Evolutionary conservation across 2,888 invertebrate genomes (phyloP), one percentile per base, ranked within the genome.

Genomic region (Leuctra nigra): DNA sequence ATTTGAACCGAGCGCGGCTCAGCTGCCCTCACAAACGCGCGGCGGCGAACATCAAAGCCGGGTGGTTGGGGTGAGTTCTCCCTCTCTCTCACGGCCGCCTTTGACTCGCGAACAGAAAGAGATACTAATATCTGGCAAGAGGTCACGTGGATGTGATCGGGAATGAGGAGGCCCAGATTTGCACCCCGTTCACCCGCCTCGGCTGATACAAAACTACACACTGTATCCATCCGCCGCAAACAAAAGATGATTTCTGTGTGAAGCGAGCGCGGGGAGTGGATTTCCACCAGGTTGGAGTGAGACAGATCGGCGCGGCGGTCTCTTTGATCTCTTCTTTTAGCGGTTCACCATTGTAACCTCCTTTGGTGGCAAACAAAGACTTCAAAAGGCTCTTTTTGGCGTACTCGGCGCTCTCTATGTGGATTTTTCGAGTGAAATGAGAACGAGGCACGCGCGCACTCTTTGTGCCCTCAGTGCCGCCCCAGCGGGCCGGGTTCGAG

Each of bases 331-430:
- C 36, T 55, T 38, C 55, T 55, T 44, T 52, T 53, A 36, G 60
- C 44, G 60, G 60, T 58, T 56, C 58, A 56, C 60, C 60, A 58
- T 60, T 58, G 60, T 58, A 58, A 58, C 58, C 60, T 60, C 56
- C n/a, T 56, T 60, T 56, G 58, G 60, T 56, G 56, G 60, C 60
- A 60, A 60, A 60, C 60, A 60, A 60, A 58, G 60, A 58, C 60
- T 60, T 60, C 60, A 60, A 60, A 60, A 58, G 57, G 54, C 16
- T 50, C 35, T n/a, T 44, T 50, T 50, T 44, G 24, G 44, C 35
- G 53, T 29, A 29, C 29, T 6, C 29, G 29, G 29, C 44, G 44
- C 44, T 44, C 44, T n/a, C 44, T 44, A 14, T 38, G 38, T 14
- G 38, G 29, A 29, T 29, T 29, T 29, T 11, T 29, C 29, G 29